Conservation (phyloP, 2,888 invertebrate species). For the Nemotelus nigrinus region DNA sequence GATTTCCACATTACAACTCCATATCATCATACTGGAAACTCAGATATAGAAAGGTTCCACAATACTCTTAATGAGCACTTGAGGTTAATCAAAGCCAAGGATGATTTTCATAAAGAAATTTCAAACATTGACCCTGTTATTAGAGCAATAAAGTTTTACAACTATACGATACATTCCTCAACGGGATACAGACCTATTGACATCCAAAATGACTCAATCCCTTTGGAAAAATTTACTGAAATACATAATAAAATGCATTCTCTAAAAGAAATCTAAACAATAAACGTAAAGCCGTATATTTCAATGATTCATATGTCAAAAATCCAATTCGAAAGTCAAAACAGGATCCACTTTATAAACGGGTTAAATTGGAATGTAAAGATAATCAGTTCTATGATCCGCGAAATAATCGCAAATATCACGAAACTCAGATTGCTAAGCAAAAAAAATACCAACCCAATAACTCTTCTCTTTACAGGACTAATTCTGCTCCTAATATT, state of each 20-base stretch:
- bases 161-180: constrained; percentile 12
- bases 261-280: constrained; percentile 2
- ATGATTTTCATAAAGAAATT: background rate
- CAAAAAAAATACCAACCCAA: background rate
- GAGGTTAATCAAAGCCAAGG: background rate
- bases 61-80: constrained; percentile 14
- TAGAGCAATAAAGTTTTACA: constrained; percentile 3
- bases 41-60: constrained; percentile 24
- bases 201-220: background rate
- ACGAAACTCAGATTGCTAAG: background rate
- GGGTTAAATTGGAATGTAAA: background rate
- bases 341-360: background rate
- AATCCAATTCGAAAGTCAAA: background rate
- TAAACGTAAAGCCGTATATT: background rate
- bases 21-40: constrained; percentile 8
- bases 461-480: background rate
- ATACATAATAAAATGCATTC: constrained; percentile 2
- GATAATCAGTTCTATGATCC: background rate
- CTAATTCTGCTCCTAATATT: constrained; percentile 1
- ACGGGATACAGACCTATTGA: background rate
- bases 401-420: background rate
- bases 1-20: background rate
- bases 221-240: background rate
- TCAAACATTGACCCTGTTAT: constrained; percentile 1
- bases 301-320: constrained; percentile 6